A percentile compares a stretch with the other conserved stretches of the same genome.
These are phyloP conservation scores for Keiferia lycopersicella DNA, from an alignment of 2,888 invertebrate genomes.

Conservation along the genomic window DNA sequence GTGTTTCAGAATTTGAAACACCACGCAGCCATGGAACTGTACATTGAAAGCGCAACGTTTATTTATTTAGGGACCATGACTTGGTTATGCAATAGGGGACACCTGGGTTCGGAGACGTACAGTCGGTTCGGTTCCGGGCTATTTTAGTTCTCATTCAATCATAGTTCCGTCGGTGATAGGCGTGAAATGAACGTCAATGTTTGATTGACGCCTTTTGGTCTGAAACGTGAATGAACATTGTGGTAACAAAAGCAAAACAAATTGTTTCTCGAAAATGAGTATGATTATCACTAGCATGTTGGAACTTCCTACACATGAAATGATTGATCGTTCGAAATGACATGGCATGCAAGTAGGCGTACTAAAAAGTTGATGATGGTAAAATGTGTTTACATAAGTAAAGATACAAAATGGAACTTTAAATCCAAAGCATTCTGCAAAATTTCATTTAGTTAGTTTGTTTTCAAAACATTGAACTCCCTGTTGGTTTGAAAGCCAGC, in stretches of 20 bases:
- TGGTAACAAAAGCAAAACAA: too few relatives aligned
- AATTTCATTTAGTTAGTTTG: not conserved
- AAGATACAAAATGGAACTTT: not conserved
- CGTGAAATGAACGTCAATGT: constrained; percentile 35
- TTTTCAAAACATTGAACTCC: not conserved
- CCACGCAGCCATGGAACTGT: too few relatives aligned
- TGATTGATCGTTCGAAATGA: too few relatives aligned
- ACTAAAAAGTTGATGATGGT: too few relatives aligned
- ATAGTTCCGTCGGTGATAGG: constrained; percentile 24
- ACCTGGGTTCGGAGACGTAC: constrained; percentile 50
- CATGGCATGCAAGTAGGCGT: too few relatives aligned
- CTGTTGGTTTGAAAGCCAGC: not conserved
- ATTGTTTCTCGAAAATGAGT: too few relatives aligned
- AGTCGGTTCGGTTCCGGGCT: constrained; percentile 39
- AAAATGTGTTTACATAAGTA: not conserved
- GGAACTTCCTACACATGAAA: not conserved
- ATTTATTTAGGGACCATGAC: constrained; percentile 25
- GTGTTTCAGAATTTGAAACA: too few relatives aligned
- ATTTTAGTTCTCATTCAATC: constrained; percentile 28
- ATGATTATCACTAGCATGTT: not conserved
- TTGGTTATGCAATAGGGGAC: constrained; percentile 59
- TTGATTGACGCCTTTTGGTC: constrained; percentile 24
- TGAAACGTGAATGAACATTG: constrained; percentile 7
- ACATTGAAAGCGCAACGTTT: too few relatives aligned
- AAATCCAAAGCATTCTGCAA: not conserved